These are phyloP conservation scores for Agrenia bidenticulata DNA, from an alignment of 2,888 invertebrate species.

Conservation along the genomic window DNA sequence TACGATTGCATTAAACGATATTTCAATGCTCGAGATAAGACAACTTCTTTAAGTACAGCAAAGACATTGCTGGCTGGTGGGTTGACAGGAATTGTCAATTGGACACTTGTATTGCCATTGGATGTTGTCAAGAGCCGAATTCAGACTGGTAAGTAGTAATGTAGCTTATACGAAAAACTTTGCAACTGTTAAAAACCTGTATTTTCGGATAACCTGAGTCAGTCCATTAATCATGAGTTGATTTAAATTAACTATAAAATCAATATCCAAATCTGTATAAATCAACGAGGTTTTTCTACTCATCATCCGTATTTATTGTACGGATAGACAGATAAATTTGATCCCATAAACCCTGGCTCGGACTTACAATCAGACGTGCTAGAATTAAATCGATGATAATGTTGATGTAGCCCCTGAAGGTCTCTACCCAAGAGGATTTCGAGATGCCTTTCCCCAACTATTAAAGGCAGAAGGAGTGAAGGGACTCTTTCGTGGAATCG, in stretches of 20 bases:
- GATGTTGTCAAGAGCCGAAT: conserved; percentile 28
- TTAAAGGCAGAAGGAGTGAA: conserved; percentile 83
- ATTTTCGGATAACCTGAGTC: too few relatives aligned
- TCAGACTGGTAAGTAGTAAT: conserved; percentile 20
- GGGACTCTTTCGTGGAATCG: conserved; percentile 89
- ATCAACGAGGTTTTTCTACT: too few relatives aligned
- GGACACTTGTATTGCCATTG: conserved; percentile 23
- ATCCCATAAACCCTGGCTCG: too few relatives aligned
- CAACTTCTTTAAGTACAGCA: neutral
- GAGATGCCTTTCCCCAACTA: conserved; percentile 82
- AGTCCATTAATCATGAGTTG: too few relatives aligned
- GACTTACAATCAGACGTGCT: too few relatives aligned
- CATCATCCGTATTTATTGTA: too few relatives aligned
- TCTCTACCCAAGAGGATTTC: conserved; percentile 84
- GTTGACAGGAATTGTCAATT: conserved; percentile 28
- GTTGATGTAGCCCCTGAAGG: conserved; percentile 79
- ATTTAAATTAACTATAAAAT: too few relatives aligned
- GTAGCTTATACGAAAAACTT: too few relatives aligned
- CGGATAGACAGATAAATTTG: too few relatives aligned
- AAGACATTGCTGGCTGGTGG: conserved; percentile 27
- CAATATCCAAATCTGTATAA: too few relatives aligned
- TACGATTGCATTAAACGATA: conserved; percentile 23
- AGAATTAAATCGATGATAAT: neutral
- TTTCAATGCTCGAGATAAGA: neutral
- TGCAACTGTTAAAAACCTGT: too few relatives aligned